These are phyloP conservation scores for Himalopsyche phryganea DNA, from an alignment of 1,140 invertebrate species.

Conservation along the genomic window DNA sequence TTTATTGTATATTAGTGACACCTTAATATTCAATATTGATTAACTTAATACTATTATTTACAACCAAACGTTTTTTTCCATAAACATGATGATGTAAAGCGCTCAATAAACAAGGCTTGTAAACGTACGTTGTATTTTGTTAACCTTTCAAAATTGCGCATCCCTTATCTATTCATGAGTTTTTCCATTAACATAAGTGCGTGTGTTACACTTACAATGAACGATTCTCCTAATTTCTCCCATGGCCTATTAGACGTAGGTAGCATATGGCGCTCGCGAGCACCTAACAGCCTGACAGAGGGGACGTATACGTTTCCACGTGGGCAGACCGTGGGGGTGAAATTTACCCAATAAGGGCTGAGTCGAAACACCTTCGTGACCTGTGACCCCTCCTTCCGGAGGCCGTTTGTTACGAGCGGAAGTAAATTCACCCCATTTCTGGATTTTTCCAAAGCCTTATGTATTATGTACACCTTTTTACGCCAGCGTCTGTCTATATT, in stretches of 20 bases:
- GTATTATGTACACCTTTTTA: too few species aligned
- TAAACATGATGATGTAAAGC: too few species aligned
- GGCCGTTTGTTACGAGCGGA: background rate
- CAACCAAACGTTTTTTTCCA: too few species aligned
- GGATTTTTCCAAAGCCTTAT: constrained; percentile 4
- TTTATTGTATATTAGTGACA: too few species aligned
- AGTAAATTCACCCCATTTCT: constrained; percentile 9
- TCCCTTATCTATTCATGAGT: background rate
- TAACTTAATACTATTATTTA: too few species aligned
- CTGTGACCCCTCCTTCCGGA: constrained; percentile 31
- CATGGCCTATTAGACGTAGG: background rate
- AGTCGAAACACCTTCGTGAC: constrained; percentile 26
- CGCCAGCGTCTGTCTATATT: too few species aligned
- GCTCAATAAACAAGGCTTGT: too few species aligned
- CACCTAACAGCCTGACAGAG: background rate
- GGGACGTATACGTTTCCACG: background rate
- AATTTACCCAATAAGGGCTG: constrained; percentile 7
- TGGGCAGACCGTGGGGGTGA: constrained; percentile 6
- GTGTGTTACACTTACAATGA: background rate
- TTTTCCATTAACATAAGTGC: background rate
- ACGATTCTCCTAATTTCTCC: background rate
- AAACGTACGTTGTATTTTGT: too few species aligned
- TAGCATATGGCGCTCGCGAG: background rate
- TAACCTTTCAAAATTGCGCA: background rate
- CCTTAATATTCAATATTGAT: too few species aligned